Conservation (phyloP, 1,140 invertebrate genomes). For the Eumaeus atala region DNA sequence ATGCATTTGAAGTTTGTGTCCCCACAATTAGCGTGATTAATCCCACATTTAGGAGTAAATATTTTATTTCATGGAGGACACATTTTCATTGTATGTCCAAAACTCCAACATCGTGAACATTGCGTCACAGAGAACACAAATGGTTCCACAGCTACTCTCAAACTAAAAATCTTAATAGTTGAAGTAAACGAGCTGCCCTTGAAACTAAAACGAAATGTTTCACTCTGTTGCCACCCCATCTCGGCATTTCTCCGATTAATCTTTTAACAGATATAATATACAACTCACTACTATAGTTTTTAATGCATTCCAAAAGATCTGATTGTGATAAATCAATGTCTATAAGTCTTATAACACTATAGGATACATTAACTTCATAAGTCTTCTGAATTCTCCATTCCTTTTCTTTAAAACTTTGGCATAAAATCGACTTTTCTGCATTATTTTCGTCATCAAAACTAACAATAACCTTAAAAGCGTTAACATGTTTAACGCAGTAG, state of each 20-base stretch:
- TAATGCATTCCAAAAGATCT: not conserved
- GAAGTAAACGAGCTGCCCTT: not conserved
- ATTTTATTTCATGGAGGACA: not conserved
- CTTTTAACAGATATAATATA: not conserved
- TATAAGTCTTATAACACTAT: conserved; percentile 8
- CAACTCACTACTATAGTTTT: not conserved
- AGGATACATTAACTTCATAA: too few species aligned
- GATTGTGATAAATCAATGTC: not conserved
- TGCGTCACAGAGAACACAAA: not conserved
- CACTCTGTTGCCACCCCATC: not conserved
- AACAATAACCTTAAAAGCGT: conserved; percentile 8
- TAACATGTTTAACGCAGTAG: conserved; percentile 11
- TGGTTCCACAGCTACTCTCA: not conserved
- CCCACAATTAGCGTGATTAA: not conserved
- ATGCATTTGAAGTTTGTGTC: not conserved
- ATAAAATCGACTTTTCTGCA: conserved; percentile 11
- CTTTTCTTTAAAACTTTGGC: conserved; percentile 12
- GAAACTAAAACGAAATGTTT: not conserved
- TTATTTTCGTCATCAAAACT: conserved; percentile 10
- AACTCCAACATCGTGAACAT: not conserved
- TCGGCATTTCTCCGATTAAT: not conserved
- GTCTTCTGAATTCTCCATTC: conserved; percentile 18
- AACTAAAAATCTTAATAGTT: not conserved
- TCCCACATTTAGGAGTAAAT: not conserved
- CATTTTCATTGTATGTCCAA: not conserved